Evolutionary conservation across 53 echinoderm and acorn worm species (phyloP), one percentile per base, ranked within the genome.

Genomic region (Arbacia lixula): DNA sequence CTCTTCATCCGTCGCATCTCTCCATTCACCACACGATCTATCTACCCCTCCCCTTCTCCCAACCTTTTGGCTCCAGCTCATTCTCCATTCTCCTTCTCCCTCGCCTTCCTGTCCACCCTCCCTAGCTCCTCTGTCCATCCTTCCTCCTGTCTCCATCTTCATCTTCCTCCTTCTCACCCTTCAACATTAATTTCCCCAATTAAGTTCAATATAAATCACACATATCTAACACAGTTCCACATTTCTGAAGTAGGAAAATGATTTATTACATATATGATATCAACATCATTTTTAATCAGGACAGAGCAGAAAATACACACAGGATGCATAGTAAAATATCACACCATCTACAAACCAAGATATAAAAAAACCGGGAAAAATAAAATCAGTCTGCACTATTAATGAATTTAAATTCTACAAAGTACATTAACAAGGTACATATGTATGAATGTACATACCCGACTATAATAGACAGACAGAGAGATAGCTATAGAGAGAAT

Each of bases 251-350:
- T 57, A 77, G 77, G 77, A 77, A 77, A 77, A 57, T 77, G 2
- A 56, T 77, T 77, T 77, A 77, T 77, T 77, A 77, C 77, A 77
- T 77, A 77, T 29, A 77, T 77, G 30, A 32, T 36, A 77, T 77
- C 37, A 56, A 55, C 36, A 39, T 77, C 20, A 77, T 77, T 58
- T 38, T 58, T 36, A 58, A 77, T 37, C 58, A 37, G 37, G 25
- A 77, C 41, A 58, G 20, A 31, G 52, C 53, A 74, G 71, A 49
- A 46, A 50, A 72, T n/a, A 68, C n/a, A 29, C 74, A 53, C 50
- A 53, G 46, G 50, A 53, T 74, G 74, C 74, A 74, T 74, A 74
- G 74, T 74, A 74, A 74, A 68, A 74, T 20, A 52, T 74, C 54
- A 69, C 69, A 69, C 27, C 69, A 69, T 27, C 69, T 69, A 69